Conservation (phyloP, 2,113 vertebrate genomes). For the Chaetodon auriga region DNA sequence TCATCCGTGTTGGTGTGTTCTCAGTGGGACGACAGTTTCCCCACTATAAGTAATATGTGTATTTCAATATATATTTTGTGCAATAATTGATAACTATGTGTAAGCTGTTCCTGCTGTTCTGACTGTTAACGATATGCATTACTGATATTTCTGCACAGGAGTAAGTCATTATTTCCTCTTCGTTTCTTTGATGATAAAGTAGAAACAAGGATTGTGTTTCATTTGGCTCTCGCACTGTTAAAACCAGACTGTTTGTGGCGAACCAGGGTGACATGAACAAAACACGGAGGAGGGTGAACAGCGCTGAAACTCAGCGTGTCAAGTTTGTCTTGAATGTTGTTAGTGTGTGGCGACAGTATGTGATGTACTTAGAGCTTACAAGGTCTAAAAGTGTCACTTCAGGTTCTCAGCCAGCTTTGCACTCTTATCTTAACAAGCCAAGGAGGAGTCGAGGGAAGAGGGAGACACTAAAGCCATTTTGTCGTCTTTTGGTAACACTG, state of each 20-base stretch:
- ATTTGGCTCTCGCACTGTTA: slow-evolving; percentile 83
- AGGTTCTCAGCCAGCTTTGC: slow-evolving; percentile 79
- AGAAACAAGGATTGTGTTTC: slow-evolving; percentile 65
- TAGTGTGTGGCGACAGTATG: slow-evolving; percentile 24
- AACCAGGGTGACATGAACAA: slow-evolving; percentile 58
- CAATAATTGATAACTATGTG: slow-evolving; percentile 72
- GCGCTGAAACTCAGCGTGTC: background rate
- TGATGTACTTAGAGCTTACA: slow-evolving; percentile 67
- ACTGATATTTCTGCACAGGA: slow-evolving; percentile 53
- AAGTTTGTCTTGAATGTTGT: slow-evolving; percentile 3
- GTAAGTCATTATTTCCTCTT: slow-evolving; percentile 46
- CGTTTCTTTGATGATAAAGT: slow-evolving; percentile 50
- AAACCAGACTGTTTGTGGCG: slow-evolving; percentile 79
- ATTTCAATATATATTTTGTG: slow-evolving; percentile 72
- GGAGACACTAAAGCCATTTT: slow-evolving; percentile 79
- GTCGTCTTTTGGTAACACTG: slow-evolving; percentile 59
- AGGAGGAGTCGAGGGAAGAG: slow-evolving; percentile 61
- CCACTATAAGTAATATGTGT: slow-evolving; percentile 45
- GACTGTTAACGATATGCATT: slow-evolving; percentile 74
- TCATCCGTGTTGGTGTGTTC: slow-evolving; percentile 34
- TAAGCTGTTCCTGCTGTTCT: slow-evolving; percentile 66
- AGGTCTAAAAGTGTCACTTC: slow-evolving; percentile 78
- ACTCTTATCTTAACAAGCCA: slow-evolving; percentile 81
- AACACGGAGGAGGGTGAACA: background rate
- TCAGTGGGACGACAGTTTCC: slow-evolving; percentile 14